Evolutionary conservation across 2,113 vertebrate species (phyloP).

Genomic region (Neodontobutis hainanensis): DNA sequence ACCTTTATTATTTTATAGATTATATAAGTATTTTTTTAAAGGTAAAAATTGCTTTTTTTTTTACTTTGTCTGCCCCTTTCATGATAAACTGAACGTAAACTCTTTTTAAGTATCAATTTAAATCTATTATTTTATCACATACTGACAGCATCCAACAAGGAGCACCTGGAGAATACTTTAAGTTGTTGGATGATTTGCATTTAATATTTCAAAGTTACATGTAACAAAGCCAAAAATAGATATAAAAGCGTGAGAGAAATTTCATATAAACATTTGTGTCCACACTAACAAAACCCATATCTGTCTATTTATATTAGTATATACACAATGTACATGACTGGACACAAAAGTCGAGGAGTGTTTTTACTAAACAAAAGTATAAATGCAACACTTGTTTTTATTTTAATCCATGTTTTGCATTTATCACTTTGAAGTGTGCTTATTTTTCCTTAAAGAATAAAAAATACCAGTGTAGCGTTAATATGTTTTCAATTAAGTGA

Average conservation of each 20-base stretch:
- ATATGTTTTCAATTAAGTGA: too few relatives aligned
- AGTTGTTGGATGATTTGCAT: neutral
- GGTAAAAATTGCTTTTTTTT: too few relatives aligned
- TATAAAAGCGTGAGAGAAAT: conserved; percentile 1
- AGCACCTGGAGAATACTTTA: neutral
- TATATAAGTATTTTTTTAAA: too few relatives aligned
- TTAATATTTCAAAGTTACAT: conserved; percentile 3
- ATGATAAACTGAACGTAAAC: too few relatives aligned
- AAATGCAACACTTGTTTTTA: neutral
- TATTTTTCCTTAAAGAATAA: too few relatives aligned
- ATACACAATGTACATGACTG: conserved; percentile 14
- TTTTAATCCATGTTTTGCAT: neutral
- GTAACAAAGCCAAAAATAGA: conserved; percentile 14
- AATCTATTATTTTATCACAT: too few relatives aligned
- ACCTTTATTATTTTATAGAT: too few relatives aligned
- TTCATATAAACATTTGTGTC: neutral
- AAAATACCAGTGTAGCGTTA: too few relatives aligned
- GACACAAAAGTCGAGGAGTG: neutral
- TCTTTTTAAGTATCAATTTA: too few relatives aligned
- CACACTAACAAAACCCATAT: neutral
- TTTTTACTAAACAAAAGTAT: neutral
- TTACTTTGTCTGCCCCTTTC: too few relatives aligned
- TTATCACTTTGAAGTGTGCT: neutral
- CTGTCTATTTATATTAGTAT: neutral
- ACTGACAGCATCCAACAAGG: neutral